These are phyloP conservation scores for Epinotia brunnichana DNA, from an alignment of 2,888 invertebrate genomes.

Conservation along the genomic window DNA sequence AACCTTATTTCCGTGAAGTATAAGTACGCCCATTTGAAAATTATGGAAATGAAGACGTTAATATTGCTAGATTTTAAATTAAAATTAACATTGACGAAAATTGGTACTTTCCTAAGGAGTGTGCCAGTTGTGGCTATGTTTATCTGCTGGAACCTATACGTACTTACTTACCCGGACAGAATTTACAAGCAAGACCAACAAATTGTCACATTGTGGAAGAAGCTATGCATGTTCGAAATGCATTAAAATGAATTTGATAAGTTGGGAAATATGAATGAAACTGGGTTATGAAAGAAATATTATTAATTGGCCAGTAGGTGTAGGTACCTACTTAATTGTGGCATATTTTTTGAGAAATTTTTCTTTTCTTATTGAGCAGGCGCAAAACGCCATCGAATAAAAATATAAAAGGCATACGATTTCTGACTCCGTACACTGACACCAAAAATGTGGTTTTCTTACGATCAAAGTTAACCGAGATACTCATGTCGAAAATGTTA, in stretches of 20 bases:
- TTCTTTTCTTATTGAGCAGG: neutral
- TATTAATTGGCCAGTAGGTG: constrained; percentile 30
- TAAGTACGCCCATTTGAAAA: neutral
- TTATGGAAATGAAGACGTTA: neutral
- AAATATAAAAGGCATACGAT: neutral
- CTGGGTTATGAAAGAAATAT: constrained; percentile 13
- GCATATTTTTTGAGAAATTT: constrained; percentile 12
- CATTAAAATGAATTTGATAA: constrained; percentile 16
- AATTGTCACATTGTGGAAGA: neutral
- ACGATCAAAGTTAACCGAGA: neutral
- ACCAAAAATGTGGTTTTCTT: neutral
- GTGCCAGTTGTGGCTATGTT: no score
- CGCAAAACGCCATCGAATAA: neutral
- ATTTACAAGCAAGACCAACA: neutral
- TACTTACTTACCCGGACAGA: no score
- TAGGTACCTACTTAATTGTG: neutral
- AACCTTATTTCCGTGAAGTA: neutral
- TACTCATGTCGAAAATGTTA: constrained; percentile 1
- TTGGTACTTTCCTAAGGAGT: neutral
- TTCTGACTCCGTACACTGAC: neutral
- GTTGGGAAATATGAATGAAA: constrained; percentile 23
- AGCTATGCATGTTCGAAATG: neutral
- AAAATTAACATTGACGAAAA: neutral
- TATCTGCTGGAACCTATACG: no score
- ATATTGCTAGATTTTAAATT: constrained; percentile 2